Evolutionary conservation across 2,113 vertebrate genomes (phyloP), one percentile per base, ranked within the genome.

Genomic region (Eira barbara): DNA sequence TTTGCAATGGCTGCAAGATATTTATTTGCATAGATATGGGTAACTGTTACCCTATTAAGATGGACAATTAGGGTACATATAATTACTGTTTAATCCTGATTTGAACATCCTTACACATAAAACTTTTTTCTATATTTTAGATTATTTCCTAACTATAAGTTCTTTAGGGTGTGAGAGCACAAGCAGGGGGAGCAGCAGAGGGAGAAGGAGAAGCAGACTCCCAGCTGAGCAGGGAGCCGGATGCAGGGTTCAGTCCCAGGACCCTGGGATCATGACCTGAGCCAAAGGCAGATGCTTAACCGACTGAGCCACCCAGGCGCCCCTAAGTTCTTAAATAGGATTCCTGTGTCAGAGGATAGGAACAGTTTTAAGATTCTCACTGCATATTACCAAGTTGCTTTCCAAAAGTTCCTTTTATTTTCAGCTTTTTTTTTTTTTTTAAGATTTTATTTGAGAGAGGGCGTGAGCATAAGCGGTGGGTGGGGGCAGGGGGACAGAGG

Each of bases 41-140:
- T 69, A 85, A 83, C 31, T 57, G 52, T 17, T 90, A 78, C 42
- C 89, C 25, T 29, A 42, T 83, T 82, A 82, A 65, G 31, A 81
- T 85, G 36, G 49, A 86, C 39, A 89, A 7, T 89, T 67, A 39
- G 20, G 82, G 81, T 47, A 45, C 91, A 1, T 83, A 49, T 91
- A 83, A 69, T 95, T 93, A 83, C 59, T 91, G 11, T 74, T 93
- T 87, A 95, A 93, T 31, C 9, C 15, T 95, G 11, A 27, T 90
- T 4, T 83, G 57, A 91, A 81, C 31, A 86, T 93, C 14, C 82
- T 73, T 87, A 36, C 84, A 25, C 52, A 71, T 20, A 95, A 86
- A 82, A 73, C 11, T n/a, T 93, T 79, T 52, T 80, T 63, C 76
- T 65, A 7, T 65, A 65, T 65, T 65, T 65, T 65, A 31, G 29